phyloP scores from a whole-genome alignment of 2,113 vertebrate species.

The Macquaria australasica region DNA sequence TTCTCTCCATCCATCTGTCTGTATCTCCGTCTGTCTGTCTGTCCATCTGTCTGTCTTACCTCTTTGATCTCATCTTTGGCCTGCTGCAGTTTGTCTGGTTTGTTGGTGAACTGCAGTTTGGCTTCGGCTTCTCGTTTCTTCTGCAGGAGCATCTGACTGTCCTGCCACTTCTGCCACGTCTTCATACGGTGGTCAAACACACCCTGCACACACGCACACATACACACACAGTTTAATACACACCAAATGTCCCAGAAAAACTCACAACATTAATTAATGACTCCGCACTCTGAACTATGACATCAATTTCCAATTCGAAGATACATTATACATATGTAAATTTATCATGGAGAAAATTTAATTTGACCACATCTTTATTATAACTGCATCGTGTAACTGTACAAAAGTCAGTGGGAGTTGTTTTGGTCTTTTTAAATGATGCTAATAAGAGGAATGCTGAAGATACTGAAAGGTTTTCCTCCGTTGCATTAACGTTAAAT shows the following conservation, averaged over 20 bases:
- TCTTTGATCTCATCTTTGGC: slow-evolving; percentile 98
- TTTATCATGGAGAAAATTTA: no score
- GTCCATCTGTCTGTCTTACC: slow-evolving; percentile 79
- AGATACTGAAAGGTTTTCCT: no score
- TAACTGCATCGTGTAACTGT: background rate
- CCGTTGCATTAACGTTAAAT: no score
- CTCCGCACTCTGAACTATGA: no score
- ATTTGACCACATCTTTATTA: no score
- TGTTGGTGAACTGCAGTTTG: slow-evolving; percentile 96
- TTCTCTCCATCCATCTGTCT: no score
- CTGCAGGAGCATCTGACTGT: slow-evolving; percentile 94
- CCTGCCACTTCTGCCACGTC: slow-evolving; percentile 99
- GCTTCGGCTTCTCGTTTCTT: slow-evolving; percentile 97
- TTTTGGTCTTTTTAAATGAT: no score
- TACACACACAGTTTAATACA: background rate
- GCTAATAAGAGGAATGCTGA: no score
- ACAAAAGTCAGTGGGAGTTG: no score
- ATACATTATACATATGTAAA: no score
- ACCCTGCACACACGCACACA: slow-evolving; percentile 67
- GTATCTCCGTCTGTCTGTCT: background rate
- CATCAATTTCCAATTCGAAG: no score
- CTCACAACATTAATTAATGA: background rate
- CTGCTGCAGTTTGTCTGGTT: slow-evolving; percentile 97
- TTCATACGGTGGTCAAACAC: slow-evolving; percentile 97
- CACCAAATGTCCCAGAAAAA: background rate